Evolutionary conservation across 2,113 vertebrate species (phyloP).

Genomic region (Neogale vison): DNA sequence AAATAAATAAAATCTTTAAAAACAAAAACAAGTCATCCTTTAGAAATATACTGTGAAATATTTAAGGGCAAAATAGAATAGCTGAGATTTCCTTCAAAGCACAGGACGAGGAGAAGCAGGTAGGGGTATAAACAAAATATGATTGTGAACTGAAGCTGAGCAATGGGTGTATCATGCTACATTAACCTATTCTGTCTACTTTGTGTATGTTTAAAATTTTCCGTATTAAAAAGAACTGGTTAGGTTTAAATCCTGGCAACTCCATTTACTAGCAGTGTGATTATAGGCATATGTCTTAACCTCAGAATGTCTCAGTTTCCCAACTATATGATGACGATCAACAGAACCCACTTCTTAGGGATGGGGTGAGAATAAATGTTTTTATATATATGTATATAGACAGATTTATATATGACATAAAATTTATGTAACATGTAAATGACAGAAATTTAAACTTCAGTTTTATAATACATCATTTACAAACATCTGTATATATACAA

Average conservation of each 20-base stretch:
- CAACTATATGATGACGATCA: not conserved
- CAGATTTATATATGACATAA: not conserved
- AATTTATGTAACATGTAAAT: not conserved
- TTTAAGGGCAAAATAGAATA: constrained; percentile 20
- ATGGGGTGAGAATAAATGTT: constrained; percentile 17
- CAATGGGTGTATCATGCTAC: not conserved
- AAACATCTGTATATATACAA: not conserved
- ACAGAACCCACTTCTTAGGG: not conserved
- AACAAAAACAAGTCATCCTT: not conserved
- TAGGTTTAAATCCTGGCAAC: constrained; percentile 22
- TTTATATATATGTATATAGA: not conserved
- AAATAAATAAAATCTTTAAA: not conserved
- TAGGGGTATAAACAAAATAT: not conserved
- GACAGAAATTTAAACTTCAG: not conserved
- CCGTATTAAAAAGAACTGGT: constrained; percentile 28
- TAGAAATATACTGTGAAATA: not conserved
- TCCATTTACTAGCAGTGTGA: not conserved
- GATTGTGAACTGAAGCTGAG: not conserved
- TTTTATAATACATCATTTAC: not conserved
- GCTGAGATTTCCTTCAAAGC: constrained; percentile 9
- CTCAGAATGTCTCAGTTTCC: not conserved
- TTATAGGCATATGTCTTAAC: not conserved
- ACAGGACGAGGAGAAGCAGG: not conserved
- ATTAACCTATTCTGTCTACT: constrained; percentile 35
- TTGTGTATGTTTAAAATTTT: not conserved